Evolutionary conservation across 2,888 invertebrate species (phyloP).

Genomic region (Oconnorella tubifera): DNA sequence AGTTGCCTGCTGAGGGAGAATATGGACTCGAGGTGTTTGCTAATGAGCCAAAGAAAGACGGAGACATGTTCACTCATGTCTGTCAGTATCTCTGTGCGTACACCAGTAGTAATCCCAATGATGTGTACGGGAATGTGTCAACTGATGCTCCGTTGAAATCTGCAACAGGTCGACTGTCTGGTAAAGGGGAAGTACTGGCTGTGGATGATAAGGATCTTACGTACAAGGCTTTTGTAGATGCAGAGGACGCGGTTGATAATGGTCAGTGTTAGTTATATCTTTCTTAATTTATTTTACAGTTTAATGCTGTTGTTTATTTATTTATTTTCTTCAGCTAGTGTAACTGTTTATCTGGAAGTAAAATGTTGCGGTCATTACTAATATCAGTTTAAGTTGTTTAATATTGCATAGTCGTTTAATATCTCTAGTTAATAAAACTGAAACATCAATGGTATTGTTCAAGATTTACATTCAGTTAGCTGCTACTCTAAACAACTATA

Average conservation of each 20-base stretch:
- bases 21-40: constrained; percentile 56
- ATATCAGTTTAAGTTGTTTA: too few species aligned
- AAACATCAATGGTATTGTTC: too few species aligned
- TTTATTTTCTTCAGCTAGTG: too few species aligned
- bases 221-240: constrained; percentile 11
- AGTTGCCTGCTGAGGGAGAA: constrained; percentile 52
- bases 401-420: too few species aligned
- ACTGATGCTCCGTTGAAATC: background rate
- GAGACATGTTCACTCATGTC: constrained; percentile 42
- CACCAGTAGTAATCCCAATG: constrained; percentile 2
- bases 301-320: too few species aligned
- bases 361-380: too few species aligned
- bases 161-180: background rate
- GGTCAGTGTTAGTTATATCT: background rate
- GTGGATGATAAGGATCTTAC: background rate
- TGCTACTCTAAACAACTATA: too few species aligned
- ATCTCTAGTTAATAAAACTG: too few species aligned
- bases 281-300: too few species aligned
- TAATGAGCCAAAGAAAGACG: constrained; percentile 54
- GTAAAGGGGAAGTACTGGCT: background rate
- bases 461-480: too few species aligned
- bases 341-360: too few species aligned
- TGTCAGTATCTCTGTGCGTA: constrained; percentile 25
- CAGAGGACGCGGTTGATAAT: background rate
- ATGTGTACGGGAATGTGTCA: constrained; percentile 9